A percentile compares a stretch with the other conserved stretches of the same genome.
phyloP scores from a whole-genome alignment of 2,113 vertebrate species.

The Erythrocebus patas region DNA sequence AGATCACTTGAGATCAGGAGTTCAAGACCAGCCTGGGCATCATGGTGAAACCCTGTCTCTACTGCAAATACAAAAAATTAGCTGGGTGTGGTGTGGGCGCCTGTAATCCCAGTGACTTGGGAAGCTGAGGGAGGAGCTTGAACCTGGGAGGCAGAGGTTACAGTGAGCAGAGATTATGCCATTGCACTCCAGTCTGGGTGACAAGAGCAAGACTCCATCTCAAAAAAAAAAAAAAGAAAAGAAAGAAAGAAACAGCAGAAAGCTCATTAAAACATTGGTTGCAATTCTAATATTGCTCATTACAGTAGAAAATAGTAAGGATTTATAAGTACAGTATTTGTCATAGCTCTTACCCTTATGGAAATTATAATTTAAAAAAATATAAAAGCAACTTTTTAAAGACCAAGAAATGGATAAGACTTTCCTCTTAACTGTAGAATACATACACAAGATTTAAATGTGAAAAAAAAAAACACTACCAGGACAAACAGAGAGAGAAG shows the following conservation, averaged over 20 bases:
- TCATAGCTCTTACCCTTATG: background rate
- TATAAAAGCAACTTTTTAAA: slow-evolving; percentile 31
- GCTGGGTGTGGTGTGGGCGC: too few species aligned
- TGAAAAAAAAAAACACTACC: background rate
- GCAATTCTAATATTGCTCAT: background rate
- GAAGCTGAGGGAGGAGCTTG: too few species aligned
- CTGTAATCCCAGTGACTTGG: too few species aligned
- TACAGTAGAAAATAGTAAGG: background rate
- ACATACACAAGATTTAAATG: background rate
- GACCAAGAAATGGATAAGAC: background rate
- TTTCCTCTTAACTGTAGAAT: background rate
- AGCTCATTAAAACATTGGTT: background rate
- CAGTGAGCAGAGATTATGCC: too few species aligned
- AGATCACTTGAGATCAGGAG: too few species aligned
- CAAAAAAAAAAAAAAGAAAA: background rate
- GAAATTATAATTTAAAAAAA: background rate
- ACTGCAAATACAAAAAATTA: too few species aligned
- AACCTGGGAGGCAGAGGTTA: too few species aligned
- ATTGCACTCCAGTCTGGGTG: too few species aligned
- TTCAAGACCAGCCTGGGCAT: too few species aligned
- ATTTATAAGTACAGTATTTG: background rate
- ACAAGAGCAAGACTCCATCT: too few species aligned
- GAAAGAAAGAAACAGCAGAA: background rate
- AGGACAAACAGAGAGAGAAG: background rate
- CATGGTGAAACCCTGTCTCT: too few species aligned